Base-by-base conservation (phyloP, 2,797 vertebrate species). In the Stomatorhinus walkeri region DNA sequence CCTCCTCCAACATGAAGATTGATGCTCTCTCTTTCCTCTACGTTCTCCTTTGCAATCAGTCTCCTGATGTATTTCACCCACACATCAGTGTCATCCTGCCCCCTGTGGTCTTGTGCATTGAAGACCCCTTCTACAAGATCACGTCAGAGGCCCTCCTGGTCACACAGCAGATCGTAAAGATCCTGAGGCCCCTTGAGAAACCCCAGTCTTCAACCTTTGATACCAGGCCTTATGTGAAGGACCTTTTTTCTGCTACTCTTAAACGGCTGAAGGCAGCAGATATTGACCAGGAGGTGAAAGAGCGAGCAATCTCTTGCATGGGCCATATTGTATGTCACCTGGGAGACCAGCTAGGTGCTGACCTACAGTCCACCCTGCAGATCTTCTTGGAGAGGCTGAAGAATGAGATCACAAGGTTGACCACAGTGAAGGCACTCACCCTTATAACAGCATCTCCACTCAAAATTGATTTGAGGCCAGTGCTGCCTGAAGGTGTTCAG, bases 261-360 rank as follows among this genome's bases (percentile, higher is more conserved):
- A 97, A 96, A 90, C 94, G 97, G 88, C 95, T 99, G 89, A 97
- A 97, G 89, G 97, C 98, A 0, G 96, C 97, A 1, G 98, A 99
- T 93, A 98, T 99, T 0, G 98, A 99, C 93, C 98, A 99, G 94
- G 98, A 99, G 92, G 98, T 99, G 88, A 98, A 99, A 90, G 98
- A 99, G 89, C 94, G 96, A 46, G 98, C 98, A 3, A 98, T 99
- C 91, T 97, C 97, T 90, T 99, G 97, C 90, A 97, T 97, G 96
- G 98, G 96, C 85, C 95, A 98, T 89, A 96, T 98, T 0, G 93
- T 98, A 89, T 95, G 95, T 92, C 96, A 95, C 87, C 93, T 98
- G 16, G 98, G 98, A 0, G 97, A 99, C 92, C 94, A 95, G 48
- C 93, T 99, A 10, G 96, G 95, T 76, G 91, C 90, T 0, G 96